Evolutionary conservation across 2,113 vertebrate species (phyloP), one percentile per base, ranked within the genome.

Genomic region (Motacilla tschutschensis): DNA sequence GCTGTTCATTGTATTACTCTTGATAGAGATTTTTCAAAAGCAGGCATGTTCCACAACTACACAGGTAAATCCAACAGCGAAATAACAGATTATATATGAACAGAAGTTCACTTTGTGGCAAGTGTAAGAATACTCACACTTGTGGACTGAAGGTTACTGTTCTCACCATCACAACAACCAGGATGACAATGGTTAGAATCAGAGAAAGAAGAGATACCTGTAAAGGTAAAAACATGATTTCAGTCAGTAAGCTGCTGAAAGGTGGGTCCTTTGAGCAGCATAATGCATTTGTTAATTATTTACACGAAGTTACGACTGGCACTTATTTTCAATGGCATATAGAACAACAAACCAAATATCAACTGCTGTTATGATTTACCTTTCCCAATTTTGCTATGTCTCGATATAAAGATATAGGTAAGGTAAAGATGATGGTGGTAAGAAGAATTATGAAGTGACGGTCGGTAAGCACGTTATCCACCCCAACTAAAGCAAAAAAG

Each of bases 171-270:
- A 98, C 97, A 85, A 97, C 95, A 79, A 98, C 81, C 94, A 99
- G 91, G 92, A 99, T 98, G 87, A 93, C 83, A 62, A 97, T 9
- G 17, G 98, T 99, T 95, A 99, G 96, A 92, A 98, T 83, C 91
- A 99, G 96, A 59, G 99, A 99, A 90, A 98, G 83, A 86, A 99
- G 93, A 72, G 99, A 99, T 53, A 99, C 93, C 99, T 99, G 92
- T 24, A 91, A 95, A 96, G 21, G 79, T 51, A 79, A 93, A 92
- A 93, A 36, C 12, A 85, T 1, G 0, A 58, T 18, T 75, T 79
- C 17, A 76, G 38, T 84, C 29, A 73, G 51, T 47, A 65, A 69
- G 25, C 41, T 75, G 44, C 33, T 75, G 54, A 64, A 91, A 62
- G 13, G 1, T 9, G 75, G 75, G 25, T 62, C 24, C 24, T 79